Evolutionary conservation across 2,797 vertebrate species (phyloP), one percentile per base, ranked within the genome.

Genomic region (Artibeus jamaicensis): DNA sequence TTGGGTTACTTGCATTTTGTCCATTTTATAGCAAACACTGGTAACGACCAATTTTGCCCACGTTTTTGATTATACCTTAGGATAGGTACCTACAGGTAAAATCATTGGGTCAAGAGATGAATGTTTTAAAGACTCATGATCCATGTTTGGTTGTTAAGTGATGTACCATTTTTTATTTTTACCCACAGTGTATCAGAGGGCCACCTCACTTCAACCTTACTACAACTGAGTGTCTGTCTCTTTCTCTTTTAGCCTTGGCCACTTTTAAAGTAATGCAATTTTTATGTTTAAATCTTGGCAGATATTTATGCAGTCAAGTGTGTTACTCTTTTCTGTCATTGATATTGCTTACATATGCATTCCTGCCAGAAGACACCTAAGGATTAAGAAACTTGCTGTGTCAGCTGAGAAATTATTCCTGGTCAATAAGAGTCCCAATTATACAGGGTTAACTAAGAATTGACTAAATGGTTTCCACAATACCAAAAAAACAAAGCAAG

Each of bases 341-440:
- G 91, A 26, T 86, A 48, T 84, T 92, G 15, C 5, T 86, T 62
- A 46, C 73, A 42, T 90, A 74, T 87, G 50, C 18, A 3, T 94
- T 48, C 26, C 26, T 88, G 21, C n/a, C 24, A 65, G 57, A 94
- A 91, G 44, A 77, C n/a, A 42, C 32, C 37, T 93, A 44, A 82
- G 29, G 32, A 62, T 65, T 34, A 96, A 65, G 16, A 90, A 85
- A 71, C 29, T 90, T 77, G 71, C 57, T 18, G 12, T 73, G 0
- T 78, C 37, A 88, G 73, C 73, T 88, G 37, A 90, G 79, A 96
- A 94, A 81, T 77, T 81, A 71, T 32, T 42, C n/a, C 67, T 91
- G 29, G 15, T 81, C 7, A 95, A 87, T 73, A 86, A 83, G 32
- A 79, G 39, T 59, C 34, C 37, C 62, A 86, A 5, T 85, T 59